Base-by-base conservation (phyloP, 2,888 invertebrate species). In the Tethea ocularis region DNA sequence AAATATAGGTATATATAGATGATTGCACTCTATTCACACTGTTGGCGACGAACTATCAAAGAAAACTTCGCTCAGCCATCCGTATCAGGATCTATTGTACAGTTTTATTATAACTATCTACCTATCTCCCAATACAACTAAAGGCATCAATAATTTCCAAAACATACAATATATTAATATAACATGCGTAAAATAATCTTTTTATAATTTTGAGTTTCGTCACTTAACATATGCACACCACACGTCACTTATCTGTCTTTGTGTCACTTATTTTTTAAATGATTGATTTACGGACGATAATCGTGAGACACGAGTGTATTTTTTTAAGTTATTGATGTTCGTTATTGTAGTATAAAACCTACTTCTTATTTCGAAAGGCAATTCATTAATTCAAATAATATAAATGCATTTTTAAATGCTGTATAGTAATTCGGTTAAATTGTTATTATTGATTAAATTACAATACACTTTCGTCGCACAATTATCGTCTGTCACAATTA, bases 191-290 rank as follows among this genome's bases (percentile, higher is more conserved):
- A 46, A 46, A 46, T 46, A 46, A 20, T n/a, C 8, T 7, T 20
- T 46, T 46, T 46, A 46, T n/a, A n/a, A 41, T 41, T n/a, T 41
- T 41, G 41, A 41, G 20, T 46, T 46, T 46, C 46, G 20, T 46
- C 46, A 46, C 46, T 10, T 20, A 41, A 7, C n/a, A 41, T 41
- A 17, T 2, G 46, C 20, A 46, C 20, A 46, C 20, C 20, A 1
- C 46, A 46, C 17, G 46, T 46, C 46, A 20, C 20, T n/a, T 2
- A 46, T 15, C 2, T 46, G 6, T 46, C 46, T 46, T 46, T 46
- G 41, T 7, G 20, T 46, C 46, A 46, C 46, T 20, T 46, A n/a
- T 46, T 10, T 20, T 41, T 41, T 17, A 7, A 38, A 2, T 4
- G n/a, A 15, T 2, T 20, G 1, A 46, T 46, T 46, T 41, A 41